Percentiles rank a stretch among this genome's conserved stretches.
phyloP scores from a whole-genome alignment of 2,113 vertebrate species.

The Paramormyrops kingsleyae region DNA sequence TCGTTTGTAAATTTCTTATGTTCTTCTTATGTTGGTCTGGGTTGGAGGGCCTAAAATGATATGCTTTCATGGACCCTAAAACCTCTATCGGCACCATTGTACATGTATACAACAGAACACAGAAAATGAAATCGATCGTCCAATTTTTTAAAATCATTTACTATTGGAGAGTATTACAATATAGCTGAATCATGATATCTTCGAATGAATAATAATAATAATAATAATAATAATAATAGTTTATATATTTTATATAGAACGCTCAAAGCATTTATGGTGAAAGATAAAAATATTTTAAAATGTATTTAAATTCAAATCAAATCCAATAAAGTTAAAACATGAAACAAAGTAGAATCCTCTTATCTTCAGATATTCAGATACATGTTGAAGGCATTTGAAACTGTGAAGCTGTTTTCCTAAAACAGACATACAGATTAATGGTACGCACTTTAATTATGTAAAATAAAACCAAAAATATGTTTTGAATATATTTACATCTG shows the following conservation, averaged over 20 bases:
- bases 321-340: not conserved
- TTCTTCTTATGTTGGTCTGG: not conserved
- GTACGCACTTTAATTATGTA: not conserved
- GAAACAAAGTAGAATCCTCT: not conserved
- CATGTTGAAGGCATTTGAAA: not conserved
- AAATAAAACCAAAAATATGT: not conserved
- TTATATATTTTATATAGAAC: not conserved
- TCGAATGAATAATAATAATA: not conserved
- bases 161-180: not conserved
- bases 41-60: not conserved
- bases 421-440: not conserved
- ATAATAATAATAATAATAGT: not conserved
- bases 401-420: not conserved
- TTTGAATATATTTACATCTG: not conserved
- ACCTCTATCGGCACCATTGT: not conserved
- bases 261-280: not conserved
- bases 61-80: not conserved
- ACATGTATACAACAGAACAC: not conserved
- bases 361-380: not conserved
- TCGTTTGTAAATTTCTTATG: too few relatives aligned
- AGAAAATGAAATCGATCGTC: not conserved
- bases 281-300: not conserved
- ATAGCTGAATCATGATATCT: not conserved
- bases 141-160: not conserved
- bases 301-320: not conserved